Evolutionary conservation across 1,140 invertebrate species (phyloP).

Genomic region (Leptinotarsa defecta): DNA sequence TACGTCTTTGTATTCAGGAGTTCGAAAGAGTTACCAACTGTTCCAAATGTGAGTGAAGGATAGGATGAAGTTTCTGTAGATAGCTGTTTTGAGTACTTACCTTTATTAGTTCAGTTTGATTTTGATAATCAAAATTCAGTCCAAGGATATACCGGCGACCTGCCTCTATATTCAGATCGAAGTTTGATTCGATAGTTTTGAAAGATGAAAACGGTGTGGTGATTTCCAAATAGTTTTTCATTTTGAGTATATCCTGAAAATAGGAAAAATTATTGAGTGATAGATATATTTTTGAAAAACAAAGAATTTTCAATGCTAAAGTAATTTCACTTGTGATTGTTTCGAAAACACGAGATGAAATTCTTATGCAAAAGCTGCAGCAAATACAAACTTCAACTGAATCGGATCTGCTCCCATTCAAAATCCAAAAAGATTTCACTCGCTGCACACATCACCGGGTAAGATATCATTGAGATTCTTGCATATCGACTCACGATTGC

Average conservation of each 20-base stretch:
- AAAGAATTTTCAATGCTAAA: no score
- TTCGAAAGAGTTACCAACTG: background rate
- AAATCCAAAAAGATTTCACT: no score
- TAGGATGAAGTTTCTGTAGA: background rate
- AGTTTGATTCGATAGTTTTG: constrained; percentile 64
- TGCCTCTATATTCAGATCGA: constrained; percentile 63
- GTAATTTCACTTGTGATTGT: no score
- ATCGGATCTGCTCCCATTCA: no score
- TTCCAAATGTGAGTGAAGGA: background rate
- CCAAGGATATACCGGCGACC: constrained; percentile 63
- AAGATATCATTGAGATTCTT: no score
- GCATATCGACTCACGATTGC: no score
- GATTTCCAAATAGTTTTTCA: constrained; percentile 69
- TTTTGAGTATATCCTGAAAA: constrained; percentile 64
- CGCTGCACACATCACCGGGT: no score
- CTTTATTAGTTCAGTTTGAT: constrained; percentile 61
- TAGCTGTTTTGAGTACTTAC: constrained; percentile 51
- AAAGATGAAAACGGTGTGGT: constrained; percentile 65
- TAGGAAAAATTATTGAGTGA: no score
- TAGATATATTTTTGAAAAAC: no score
- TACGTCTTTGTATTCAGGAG: constrained; percentile 5
- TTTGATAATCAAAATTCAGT: constrained; percentile 60
- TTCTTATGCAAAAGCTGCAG: no score
- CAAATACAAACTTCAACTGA: no score
- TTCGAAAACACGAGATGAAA: no score